Evolutionary conservation across 2,113 vertebrate genomes (phyloP).

Genomic region (Neotoma lepida): DNA sequence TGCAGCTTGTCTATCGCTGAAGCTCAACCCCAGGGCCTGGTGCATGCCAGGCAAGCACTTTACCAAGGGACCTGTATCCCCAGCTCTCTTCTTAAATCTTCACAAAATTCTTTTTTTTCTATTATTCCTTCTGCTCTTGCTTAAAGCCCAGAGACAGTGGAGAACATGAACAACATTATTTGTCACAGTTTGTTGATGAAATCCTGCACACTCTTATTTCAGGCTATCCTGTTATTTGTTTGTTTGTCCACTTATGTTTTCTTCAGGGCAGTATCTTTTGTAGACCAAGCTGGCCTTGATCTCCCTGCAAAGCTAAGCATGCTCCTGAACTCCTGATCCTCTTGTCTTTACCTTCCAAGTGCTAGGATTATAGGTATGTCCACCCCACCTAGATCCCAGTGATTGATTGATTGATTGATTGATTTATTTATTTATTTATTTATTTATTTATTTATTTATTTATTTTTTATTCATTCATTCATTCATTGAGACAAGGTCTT

Average conservation of each 20-base stretch:
- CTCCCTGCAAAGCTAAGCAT: not conserved
- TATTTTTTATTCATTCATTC: not conserved
- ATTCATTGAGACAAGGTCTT: not conserved
- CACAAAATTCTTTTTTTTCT: not conserved
- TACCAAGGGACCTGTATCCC: not conserved
- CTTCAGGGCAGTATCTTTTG: not conserved
- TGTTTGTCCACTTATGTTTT: not conserved
- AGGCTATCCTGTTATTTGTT: not conserved
- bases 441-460: no score
- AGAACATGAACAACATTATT: not conserved
- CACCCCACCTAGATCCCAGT: not conserved
- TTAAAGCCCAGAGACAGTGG: not conserved
- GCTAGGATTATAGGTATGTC: not conserved
- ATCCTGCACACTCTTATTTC: not conserved
- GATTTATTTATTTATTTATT: no score
- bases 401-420: not conserved
- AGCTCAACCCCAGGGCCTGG: not conserved
- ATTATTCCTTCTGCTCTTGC: not conserved
- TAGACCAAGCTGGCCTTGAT: not conserved
- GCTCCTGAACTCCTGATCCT: not conserved
- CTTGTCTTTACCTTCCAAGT: not conserved
- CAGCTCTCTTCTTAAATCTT: not conserved
- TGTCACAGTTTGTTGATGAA: not conserved
- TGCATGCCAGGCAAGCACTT: not conserved
- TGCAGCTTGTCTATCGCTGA: not conserved